Percentiles rank a stretch among this genome's conserved stretches.
Conservation (phyloP, 2,113 vertebrate genomes). For the Crotalus viridis region DNA sequence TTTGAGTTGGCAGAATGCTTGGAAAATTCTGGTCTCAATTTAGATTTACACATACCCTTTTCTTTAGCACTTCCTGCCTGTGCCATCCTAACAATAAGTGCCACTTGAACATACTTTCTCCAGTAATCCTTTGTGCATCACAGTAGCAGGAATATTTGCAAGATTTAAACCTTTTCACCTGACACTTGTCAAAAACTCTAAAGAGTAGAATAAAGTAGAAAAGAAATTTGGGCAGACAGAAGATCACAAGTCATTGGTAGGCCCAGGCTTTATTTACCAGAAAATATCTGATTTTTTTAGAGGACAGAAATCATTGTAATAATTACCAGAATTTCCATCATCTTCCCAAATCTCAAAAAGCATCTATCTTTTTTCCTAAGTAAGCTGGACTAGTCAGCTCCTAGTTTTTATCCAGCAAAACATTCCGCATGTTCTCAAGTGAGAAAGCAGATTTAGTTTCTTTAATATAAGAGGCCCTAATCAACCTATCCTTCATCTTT, state of each 20-base stretch:
- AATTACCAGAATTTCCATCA: neutral
- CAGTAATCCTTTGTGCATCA: neutral
- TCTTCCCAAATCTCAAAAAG: neutral
- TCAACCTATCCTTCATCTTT: neutral
- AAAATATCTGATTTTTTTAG: neutral
- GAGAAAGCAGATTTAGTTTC: neutral
- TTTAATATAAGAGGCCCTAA: neutral
- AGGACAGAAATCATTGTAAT: neutral
- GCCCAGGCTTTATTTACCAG: neutral
- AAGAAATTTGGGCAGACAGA: neutral
- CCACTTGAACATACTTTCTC: neutral
- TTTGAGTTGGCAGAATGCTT: slow-evolving; percentile 3
- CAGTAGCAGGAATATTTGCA: neutral
- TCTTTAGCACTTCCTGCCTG: neutral
- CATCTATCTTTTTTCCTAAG: neutral
- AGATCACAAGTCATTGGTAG: neutral
- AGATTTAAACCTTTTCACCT: neutral
- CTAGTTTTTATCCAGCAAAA: neutral
- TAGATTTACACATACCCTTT: neutral
- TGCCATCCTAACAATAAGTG: neutral
- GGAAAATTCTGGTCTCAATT: slow-evolving; percentile 9
- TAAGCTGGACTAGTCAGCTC: neutral
- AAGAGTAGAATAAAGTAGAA: neutral
- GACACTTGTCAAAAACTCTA: neutral
- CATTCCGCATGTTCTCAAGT: neutral